Conservation (phyloP, 2,113 vertebrate species). For the Natator depressus region DNA sequence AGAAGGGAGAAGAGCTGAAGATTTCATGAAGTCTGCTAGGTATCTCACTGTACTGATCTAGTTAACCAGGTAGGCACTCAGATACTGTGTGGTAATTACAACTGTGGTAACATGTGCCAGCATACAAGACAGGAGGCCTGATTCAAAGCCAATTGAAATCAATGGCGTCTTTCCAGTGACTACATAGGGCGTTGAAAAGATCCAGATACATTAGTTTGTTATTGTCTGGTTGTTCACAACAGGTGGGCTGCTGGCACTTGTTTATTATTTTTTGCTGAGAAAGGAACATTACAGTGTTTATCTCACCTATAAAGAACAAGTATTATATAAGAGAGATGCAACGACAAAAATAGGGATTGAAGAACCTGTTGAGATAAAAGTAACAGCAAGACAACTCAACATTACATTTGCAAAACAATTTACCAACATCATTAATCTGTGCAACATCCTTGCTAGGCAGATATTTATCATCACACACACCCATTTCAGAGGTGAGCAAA, state of each 20-base stretch:
- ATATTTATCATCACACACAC: no score
- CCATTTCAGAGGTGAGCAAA: neutral
- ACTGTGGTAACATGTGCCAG: fast-evolving
- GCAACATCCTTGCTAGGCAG: neutral
- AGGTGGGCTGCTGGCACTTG: neutral
- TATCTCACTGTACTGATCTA: neutral
- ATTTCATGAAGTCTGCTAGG: neutral
- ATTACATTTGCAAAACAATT: neutral
- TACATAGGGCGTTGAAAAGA: neutral
- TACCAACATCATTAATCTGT: neutral
- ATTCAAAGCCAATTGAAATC: neutral
- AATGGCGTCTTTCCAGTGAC: neutral
- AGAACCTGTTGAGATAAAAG: neutral
- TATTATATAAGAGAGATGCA: neutral
- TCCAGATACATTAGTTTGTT: neutral
- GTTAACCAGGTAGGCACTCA: neutral
- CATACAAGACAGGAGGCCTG: neutral
- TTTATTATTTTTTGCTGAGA: neutral
- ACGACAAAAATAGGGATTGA: neutral
- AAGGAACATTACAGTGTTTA: neutral
- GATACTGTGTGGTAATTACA: neutral
- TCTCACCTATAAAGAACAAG: neutral
- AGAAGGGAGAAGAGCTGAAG: neutral
- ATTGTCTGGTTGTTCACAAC: neutral
- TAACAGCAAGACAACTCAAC: neutral